These are phyloP conservation scores for Tuta absoluta DNA, from an alignment of 2,888 invertebrate genomes.

Conservation along the genomic window DNA sequence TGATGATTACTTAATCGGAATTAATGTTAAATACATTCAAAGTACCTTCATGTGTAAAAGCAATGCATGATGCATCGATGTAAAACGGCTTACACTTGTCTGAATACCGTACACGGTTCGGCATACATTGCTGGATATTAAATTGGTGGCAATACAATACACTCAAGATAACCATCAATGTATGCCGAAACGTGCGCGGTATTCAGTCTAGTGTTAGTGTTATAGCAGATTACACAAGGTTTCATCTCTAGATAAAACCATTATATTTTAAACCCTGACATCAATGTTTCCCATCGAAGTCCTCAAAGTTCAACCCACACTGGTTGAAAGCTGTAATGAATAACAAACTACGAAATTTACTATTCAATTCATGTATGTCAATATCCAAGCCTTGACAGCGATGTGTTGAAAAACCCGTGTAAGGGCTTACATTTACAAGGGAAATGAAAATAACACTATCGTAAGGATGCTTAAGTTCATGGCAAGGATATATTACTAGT, in stretches of 20 bases:
- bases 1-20: too few species aligned
- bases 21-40: too few species aligned
- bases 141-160: too few species aligned
- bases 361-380: constrained; percentile 53
- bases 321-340: constrained; percentile 32
- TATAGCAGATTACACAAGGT: neutral
- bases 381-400: constrained; percentile 66
- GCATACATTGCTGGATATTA: too few species aligned
- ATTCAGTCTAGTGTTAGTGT: too few species aligned
- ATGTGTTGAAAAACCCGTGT: constrained; percentile 49
- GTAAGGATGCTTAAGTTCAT: neutral
- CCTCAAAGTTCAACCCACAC: neutral
- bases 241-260: neutral
- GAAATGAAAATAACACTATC: neutral
- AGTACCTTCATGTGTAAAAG: neutral
- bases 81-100: too few species aligned
- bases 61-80: constrained; percentile 37
- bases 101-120: too few species aligned
- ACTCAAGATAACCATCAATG: too few species aligned
- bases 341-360: constrained; percentile 36
- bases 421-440: neutral
- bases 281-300: neutral
- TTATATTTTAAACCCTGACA: neutral
- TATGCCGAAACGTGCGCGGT: too few species aligned
- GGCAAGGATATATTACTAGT: constrained; percentile 58